Conservation (phyloP, 1,140 invertebrate genomes). For the Drosophila obscura region DNA sequence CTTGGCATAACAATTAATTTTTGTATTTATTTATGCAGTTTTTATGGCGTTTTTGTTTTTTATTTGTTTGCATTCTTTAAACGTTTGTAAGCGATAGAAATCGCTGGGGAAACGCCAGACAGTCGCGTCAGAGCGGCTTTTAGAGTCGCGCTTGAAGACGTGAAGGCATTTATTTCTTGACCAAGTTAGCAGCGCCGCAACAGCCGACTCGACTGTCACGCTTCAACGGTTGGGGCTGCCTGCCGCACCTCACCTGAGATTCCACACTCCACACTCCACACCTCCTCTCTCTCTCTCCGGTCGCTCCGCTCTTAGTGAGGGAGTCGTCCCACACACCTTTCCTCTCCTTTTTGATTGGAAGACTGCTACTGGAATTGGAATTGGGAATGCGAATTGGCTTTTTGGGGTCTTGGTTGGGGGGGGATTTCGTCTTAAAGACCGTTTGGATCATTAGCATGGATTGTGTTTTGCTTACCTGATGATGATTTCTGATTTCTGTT, state of each 20-base stretch:
- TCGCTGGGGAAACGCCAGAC: conserved; percentile 22
- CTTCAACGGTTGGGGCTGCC: conserved; percentile 20
- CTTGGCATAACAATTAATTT: conserved; percentile 39
- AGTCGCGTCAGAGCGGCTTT: neutral
- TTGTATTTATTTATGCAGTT: neutral
- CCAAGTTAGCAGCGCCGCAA: conserved; percentile 20
- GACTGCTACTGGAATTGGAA: conserved; percentile 46
- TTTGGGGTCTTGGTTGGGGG: neutral
- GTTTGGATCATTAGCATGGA: conserved; percentile 44
- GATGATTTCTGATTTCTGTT: conserved; percentile 1
- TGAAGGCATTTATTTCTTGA: conserved; percentile 61
- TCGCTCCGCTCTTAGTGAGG: too few species aligned
- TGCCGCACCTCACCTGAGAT: conserved; percentile 18
- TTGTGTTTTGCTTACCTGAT: conserved; percentile 31
- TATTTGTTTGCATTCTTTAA: conserved; percentile 30
- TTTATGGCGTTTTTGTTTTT: neutral
- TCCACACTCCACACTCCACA: neutral
- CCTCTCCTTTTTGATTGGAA: conserved; percentile 19
- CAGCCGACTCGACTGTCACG: conserved; percentile 36
- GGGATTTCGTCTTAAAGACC: conserved; percentile 16
- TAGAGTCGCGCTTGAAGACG: conserved; percentile 36
- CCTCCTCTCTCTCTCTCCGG: neutral
- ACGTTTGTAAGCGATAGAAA: conserved; percentile 17
- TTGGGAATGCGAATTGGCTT: neutral
- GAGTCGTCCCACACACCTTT: neutral